Evolutionary conservation across 2,113 vertebrate species (phyloP).

Genomic region (Montifringilla adamsi): DNA sequence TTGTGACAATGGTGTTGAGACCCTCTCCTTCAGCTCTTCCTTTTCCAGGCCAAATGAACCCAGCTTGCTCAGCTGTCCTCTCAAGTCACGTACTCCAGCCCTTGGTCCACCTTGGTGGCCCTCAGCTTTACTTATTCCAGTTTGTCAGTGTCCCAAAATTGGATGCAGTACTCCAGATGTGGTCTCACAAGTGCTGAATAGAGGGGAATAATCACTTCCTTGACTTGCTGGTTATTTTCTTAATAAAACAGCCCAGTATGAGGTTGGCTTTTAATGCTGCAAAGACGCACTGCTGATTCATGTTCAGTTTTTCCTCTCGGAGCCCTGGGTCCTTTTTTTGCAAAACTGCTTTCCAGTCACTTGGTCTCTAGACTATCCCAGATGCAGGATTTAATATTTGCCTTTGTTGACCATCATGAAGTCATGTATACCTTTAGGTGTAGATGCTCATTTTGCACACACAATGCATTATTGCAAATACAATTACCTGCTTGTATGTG

Average conservation of each 20-base stretch:
- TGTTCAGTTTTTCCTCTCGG: neutral
- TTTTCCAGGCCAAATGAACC: neutral
- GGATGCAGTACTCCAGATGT: constrained; percentile 43
- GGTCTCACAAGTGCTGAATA: constrained; percentile 48
- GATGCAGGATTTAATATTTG: neutral
- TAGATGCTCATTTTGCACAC: neutral
- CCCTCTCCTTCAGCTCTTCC: neutral
- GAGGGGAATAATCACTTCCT: constrained; percentile 48
- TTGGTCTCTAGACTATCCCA: neutral
- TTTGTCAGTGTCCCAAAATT: constrained; percentile 19
- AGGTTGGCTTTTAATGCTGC: constrained; percentile 18
- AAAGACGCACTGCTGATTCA: neutral
- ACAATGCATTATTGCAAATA: neutral
- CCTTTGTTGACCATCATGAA: neutral
- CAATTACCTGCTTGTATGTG: neutral
- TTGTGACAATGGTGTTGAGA: neutral
- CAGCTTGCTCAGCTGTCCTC: neutral
- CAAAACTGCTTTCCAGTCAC: neutral
- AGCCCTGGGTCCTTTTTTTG: neutral
- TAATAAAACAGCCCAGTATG: constrained; percentile 59
- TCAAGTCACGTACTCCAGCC: constrained; percentile 9
- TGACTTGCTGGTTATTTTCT: constrained; percentile 42
- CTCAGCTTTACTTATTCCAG: constrained; percentile 9
- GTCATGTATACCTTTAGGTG: neutral
- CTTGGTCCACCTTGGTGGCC: constrained; percentile 51